phyloP scores from a whole-genome alignment of 2,113 vertebrate genomes.

The Ceyx cyanopectus region DNA sequence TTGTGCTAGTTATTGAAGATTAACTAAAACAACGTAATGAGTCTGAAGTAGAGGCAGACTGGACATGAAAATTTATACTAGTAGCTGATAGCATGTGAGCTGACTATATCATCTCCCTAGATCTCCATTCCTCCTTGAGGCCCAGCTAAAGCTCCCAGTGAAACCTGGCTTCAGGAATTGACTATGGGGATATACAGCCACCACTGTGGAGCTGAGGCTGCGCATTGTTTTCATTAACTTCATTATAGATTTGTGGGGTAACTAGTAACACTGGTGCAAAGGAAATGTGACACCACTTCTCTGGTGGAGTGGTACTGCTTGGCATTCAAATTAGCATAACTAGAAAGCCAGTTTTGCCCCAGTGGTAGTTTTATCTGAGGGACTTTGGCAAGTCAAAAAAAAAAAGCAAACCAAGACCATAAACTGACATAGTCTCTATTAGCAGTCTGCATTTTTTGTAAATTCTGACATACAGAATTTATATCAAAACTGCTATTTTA shows the following conservation, averaged over 20 bases:
- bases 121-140: background rate
- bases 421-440: background rate
- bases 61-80: slow-evolving; percentile 5
- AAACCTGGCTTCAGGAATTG: slow-evolving; percentile 65
- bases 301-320: background rate
- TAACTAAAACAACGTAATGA: background rate
- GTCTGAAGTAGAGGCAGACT: slow-evolving; percentile 1
- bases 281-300: background rate
- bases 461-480: slow-evolving; percentile 67
- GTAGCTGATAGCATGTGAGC: slow-evolving; percentile 64
- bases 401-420: background rate
- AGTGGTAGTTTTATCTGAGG: background rate
- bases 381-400: background rate
- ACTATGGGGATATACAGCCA: slow-evolving; percentile 67
- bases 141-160: slow-evolving; percentile 42
- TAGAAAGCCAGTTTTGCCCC: background rate
- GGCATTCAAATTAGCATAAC: background rate
- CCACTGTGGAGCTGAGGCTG: slow-evolving; percentile 52
- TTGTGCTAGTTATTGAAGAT: slow-evolving; percentile 46
- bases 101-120: slow-evolving; percentile 58
- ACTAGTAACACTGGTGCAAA: slow-evolving; percentile 34
- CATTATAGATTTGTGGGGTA: slow-evolving; percentile 53
- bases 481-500: slow-evolving; percentile 74
- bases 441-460: slow-evolving; percentile 64
- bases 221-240: slow-evolving; percentile 31